Base-by-base conservation (phyloP, 2,113 vertebrate genomes). In the Microtus pennsylvanicus region DNA sequence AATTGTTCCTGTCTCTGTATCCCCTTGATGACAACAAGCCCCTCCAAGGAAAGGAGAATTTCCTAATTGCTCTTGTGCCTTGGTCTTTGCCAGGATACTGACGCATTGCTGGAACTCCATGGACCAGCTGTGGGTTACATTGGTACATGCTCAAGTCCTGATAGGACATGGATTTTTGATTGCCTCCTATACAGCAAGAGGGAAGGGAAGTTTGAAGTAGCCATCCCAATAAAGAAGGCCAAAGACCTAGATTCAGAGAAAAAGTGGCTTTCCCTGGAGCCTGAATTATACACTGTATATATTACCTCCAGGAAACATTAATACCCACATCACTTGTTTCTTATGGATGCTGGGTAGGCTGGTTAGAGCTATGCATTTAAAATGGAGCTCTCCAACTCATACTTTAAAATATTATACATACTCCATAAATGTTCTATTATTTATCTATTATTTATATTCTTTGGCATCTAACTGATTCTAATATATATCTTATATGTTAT, bases 381-480 rank as follows among this genome's bases (percentile, higher is more conserved):
- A 92, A 94, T 83, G 42, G 86, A 90, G 21, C 42, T 93, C 30
- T n/a, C 28, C 90, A 65, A 58, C 65, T 74, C 89, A 92, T 70
- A 63, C 38, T 85, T 85, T 17, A 61, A 65, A 63, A 85, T 30
- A 65, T 83, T 42, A 80, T 42, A 80, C 12, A 47, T 16, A 82
- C n/a, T 75, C 42, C 30, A 87, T 72, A 58, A 86, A 69, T 50
- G 14, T 63, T 77, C 11, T 52, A 76, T 91, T 95, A 89, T 82
- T 63, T 94, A 86, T 77, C 6, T 52, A 76, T 91, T 95, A 89
- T 82, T 63, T 94, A 86, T 96, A 61, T 26, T 70, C 2, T 58
- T 91, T 83, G 19, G 74, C 24, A 92, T 45, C 76, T 82, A 69
- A 55, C 65, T 81, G 83, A 38, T 65, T 12, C 17, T 35, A 65